Evolutionary conservation across 2,113 vertebrate genomes (phyloP).

Genomic region (Embiotoca jacksoni): DNA sequence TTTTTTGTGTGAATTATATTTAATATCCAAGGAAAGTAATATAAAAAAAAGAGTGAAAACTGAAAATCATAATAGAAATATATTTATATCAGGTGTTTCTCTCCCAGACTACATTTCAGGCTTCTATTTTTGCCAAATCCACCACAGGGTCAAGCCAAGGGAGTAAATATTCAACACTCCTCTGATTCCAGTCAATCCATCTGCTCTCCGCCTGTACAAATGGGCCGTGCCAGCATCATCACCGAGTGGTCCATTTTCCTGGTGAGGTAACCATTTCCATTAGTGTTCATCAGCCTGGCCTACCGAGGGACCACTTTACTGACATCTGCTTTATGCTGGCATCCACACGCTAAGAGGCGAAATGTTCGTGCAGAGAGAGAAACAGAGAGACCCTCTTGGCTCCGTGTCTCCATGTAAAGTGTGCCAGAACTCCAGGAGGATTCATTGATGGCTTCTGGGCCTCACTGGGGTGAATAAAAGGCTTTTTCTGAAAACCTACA

Average conservation of each 20-base stretch:
- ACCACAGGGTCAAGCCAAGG: constrained; percentile 7
- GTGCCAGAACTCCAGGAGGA: constrained; percentile 54
- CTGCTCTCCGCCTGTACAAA: constrained; percentile 48
- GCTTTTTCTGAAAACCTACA: constrained; percentile 40
- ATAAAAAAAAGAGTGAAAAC: too few species aligned
- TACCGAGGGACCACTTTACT: constrained; percentile 80
- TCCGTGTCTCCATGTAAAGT: constrained; percentile 29
- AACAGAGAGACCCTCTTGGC: constrained; percentile 38
- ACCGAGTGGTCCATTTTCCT: constrained; percentile 78
- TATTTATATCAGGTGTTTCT: not conserved
- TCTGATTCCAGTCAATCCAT: constrained; percentile 40
- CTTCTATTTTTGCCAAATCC: not conserved
- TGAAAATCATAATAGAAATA: too few species aligned
- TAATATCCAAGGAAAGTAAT: too few species aligned
- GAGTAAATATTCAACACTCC: constrained; percentile 43
- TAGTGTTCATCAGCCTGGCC: constrained; percentile 81
- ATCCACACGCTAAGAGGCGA: constrained; percentile 73
- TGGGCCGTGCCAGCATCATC: constrained; percentile 56
- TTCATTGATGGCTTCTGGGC: constrained; percentile 78
- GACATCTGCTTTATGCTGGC: constrained; percentile 80
- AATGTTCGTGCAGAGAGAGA: constrained; percentile 64
- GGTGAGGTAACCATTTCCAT: constrained; percentile 84
- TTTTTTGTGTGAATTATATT: too few species aligned
- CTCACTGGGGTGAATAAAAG: constrained; percentile 61
- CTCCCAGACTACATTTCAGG: not conserved